Conservation (phyloP, 2,797 vertebrate genomes). For the Bradypodion ventrale region DNA sequence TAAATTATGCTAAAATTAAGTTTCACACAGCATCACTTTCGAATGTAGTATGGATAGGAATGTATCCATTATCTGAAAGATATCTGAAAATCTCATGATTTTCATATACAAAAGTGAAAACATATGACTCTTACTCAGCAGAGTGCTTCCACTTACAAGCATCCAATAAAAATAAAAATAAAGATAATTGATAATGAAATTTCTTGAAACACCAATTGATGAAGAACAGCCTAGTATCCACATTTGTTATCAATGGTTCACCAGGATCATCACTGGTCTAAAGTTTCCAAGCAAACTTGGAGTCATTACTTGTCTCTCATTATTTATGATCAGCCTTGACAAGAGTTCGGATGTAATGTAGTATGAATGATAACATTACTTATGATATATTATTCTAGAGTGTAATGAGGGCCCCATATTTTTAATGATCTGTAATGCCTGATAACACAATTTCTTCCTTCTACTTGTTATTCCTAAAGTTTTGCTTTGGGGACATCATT, state of each 20-base stretch:
- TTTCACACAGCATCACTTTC: neutral
- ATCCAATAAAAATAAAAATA: neutral
- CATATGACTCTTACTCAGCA: neutral
- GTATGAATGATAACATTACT: neutral
- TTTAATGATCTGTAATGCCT: neutral
- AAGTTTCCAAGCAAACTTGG: slow-evolving; percentile 37
- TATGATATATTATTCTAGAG: neutral
- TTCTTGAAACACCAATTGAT: neutral
- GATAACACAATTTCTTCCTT: too few species aligned
- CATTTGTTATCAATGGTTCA: slow-evolving; percentile 6
- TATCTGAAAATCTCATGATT: neutral
- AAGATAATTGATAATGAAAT: neutral
- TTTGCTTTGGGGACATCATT: too few species aligned
- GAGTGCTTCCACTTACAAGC: neutral
- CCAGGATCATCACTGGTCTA: slow-evolving; percentile 1
- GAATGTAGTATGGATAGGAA: neutral
- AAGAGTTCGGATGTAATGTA: neutral
- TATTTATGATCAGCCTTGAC: slow-evolving; percentile 61
- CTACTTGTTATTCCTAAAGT: too few species aligned
- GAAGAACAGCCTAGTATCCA: neutral
- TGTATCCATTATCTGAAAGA: neutral
- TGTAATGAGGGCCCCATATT: neutral
- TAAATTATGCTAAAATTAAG: neutral
- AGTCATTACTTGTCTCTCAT: slow-evolving; percentile 59
- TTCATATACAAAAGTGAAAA: neutral